Evolutionary conservation across 1,140 invertebrate species (phyloP), one percentile per base, ranked within the genome.

Genomic region (Scaptomyza pallida): DNA sequence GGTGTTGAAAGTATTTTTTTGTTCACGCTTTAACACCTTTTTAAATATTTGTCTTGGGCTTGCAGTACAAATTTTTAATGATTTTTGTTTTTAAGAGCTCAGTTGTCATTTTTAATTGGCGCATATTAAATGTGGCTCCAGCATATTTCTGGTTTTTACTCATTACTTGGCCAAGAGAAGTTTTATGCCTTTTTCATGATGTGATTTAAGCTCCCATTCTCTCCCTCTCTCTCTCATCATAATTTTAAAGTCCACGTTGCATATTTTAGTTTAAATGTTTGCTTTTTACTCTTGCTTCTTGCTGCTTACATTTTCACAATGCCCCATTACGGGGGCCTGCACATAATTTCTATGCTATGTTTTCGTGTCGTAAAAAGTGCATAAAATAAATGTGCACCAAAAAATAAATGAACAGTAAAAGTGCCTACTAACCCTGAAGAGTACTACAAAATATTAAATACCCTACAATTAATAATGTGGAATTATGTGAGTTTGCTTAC

Each of bases 21-120:
- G n/a, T n/a, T n/a, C n/a, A n/a, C 48, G 69, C 61, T 67, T 63
- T 71, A 71, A 64, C 71, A 78, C 74, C 60, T 83, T 75, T 75
- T 75, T 75, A 82, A 82, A 78, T 78, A 82, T 82, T 78, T 82
- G 79, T 19, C 78, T 72, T 52, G 45, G 50, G 48, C 67, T 52
- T 64, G 59, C 55, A 70, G 55, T 47, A 64, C 65, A 81, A 81
- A 78, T 81, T 85, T 69, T 68, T 78, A 45, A 73, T 60, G 51
- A 69, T 65, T 51, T 80, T 80, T 55, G 4, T 21, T 2, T 26
- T 26, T 0, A 2, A 70, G 44, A 40, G 60, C 51, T 23, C 23
- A 70, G 78, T 70, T 88, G 74, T 78, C 77, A 65, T 61, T 82
- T 86, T 88, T 88, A 88, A 88, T 88, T 88, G 82, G 65, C 82